Base-by-base conservation (phyloP, 2,888 invertebrate species). In the Diabrotica balteata region DNA sequence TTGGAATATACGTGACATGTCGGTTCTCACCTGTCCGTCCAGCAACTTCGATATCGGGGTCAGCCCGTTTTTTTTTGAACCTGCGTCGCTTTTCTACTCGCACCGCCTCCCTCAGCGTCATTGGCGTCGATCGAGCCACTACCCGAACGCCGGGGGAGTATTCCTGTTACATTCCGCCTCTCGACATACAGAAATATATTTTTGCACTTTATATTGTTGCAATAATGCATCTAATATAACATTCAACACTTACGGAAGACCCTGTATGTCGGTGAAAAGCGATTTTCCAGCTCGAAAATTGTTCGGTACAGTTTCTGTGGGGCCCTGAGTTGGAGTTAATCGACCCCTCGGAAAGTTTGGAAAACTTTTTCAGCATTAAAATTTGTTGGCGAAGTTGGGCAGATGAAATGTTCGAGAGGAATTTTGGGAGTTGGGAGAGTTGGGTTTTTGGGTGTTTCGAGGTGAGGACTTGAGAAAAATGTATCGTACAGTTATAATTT, bases 361-460 rank as follows among this genome's bases (percentile, higher is more conserved):
- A 77, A 81, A 83, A 84, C 83, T 84, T 84, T 84, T 84, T 83
- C 82, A 78, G 80, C 82, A 81, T 81, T 82, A 82, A 82, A 83
- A 82, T 82, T 83, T 82, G 83, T 80, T 79, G 80, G 81, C 80
- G 81, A 82, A 82, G 82, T 82, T 82, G 79, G 78, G 74, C 79
- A 79, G 78, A 81, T 79, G 80, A 79, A 81, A 79, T 77, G 76
- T 73, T 76, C 72, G 77, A 74, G 70, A 67, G 77, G 76, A 78
- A 80, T 76, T 79, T 79, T 76, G 71, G 66, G 63, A 62, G 68
- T 60, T 61, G 59, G 60, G 58, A 60, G 65, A 66, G 32, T 68
- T 66, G 69, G 69, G 43, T 45, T 45, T 55, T 57, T 57, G 58
- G 68, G 64, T 72, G 66, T 66, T 67, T 59, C 60, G 67, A 67